Evolutionary conservation across 2,888 invertebrate genomes (phyloP).

Genomic region (Eristalis arbustorum): DNA sequence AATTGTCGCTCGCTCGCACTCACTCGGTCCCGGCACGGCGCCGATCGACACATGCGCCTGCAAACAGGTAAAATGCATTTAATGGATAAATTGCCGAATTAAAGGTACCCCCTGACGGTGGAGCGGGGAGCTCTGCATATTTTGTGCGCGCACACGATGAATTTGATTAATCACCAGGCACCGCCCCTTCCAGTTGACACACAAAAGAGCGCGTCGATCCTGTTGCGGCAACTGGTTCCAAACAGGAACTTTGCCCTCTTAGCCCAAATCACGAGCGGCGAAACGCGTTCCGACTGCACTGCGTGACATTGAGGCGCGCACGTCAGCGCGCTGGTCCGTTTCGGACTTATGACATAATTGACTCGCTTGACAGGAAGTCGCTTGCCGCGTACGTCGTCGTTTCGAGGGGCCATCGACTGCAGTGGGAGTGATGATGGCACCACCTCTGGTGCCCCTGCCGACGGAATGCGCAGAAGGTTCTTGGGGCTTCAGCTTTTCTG

Average conservation of each 20-base stretch:
- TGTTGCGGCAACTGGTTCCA: conserved; percentile 48
- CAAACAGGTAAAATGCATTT: conserved; percentile 70
- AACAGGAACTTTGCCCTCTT: conserved; percentile 61
- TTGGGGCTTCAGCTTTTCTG: conserved; percentile 29
- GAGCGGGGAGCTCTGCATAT: too few relatives aligned
- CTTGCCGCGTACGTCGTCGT: not conserved
- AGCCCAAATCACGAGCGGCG: conserved; percentile 48
- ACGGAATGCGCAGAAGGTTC: conserved; percentile 53
- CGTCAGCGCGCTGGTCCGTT: not conserved
- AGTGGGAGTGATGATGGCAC: not conserved
- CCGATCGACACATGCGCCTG: conserved; percentile 60
- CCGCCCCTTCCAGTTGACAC: conserved; percentile 20
- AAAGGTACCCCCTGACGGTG: not conserved
- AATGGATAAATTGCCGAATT: conserved; percentile 58
- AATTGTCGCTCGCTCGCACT: conserved; percentile 25
- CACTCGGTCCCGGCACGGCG: not conserved
- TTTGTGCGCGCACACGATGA: conserved; percentile 37
- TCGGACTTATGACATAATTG: conserved; percentile 45
- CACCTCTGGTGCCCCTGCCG: too few relatives aligned
- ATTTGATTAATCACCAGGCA: conserved; percentile 67
- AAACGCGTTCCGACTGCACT: not conserved
- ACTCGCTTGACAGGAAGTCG: conserved; percentile 50
- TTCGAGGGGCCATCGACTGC: not conserved
- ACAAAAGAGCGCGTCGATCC: conserved; percentile 40
- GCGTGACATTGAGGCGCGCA: conserved; percentile 48